Evolutionary conservation across 1,140 invertebrate genomes (phyloP).

Genomic region (Papilio aristodemus): DNA sequence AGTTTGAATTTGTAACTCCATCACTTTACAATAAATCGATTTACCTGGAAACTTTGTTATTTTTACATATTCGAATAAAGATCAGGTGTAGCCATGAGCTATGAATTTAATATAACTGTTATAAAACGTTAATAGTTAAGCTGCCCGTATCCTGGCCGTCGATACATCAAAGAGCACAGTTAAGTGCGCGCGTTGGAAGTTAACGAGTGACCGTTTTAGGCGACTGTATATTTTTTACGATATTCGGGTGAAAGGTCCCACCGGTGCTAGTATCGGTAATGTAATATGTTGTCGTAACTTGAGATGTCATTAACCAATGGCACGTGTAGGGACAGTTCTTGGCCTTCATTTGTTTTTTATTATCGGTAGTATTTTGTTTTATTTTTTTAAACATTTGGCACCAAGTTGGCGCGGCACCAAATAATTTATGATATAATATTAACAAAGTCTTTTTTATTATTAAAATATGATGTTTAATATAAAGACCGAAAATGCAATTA

Average conservation of each 20-base stretch:
- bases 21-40: no score
- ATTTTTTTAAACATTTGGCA: no score
- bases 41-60: no score
- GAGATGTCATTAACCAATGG: slow-evolving; percentile 25
- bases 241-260: slow-evolving; percentile 45
- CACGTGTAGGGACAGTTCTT: slow-evolving; percentile 9
- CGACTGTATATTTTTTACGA: slow-evolving; percentile 48
- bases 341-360: not conserved
- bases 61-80: slow-evolving; percentile 13
- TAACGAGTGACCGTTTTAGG: slow-evolving; percentile 44
- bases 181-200: slow-evolving; percentile 44
- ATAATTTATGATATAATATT: no score
- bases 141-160: not conserved
- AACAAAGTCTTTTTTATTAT: no score
- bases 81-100: slow-evolving; percentile 12
- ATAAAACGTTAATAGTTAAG: slow-evolving; percentile 14
- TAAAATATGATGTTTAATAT: no score
- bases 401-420: no score
- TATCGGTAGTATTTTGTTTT: not conserved
- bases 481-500: no score
- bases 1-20: no score
- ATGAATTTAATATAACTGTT: slow-evolving; percentile 17
- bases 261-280: slow-evolving; percentile 44
- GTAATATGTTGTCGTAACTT: slow-evolving; percentile 32
- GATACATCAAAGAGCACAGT: slow-evolving; percentile 36